Percentiles rank a stretch among this genome's conserved stretches.
phyloP scores from a whole-genome alignment of 2,888 invertebrate species.

The Drosophila merina region DNA sequence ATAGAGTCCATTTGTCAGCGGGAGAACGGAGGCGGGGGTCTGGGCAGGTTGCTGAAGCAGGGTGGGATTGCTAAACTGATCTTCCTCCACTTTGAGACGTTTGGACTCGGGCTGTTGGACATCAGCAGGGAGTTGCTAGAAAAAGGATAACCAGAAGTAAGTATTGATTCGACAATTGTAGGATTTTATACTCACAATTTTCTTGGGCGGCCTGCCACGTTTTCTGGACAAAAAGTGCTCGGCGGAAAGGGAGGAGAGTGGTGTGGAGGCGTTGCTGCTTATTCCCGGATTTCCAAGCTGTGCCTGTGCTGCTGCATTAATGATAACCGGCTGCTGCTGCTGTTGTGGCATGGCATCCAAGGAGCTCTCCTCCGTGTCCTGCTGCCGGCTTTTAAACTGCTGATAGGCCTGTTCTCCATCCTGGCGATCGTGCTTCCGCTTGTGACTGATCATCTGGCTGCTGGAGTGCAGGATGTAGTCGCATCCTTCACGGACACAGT shows the following conservation, averaged over 20 bases:
- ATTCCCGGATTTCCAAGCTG: not conserved
- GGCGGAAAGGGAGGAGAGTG: conserved; percentile 81
- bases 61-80: conserved; percentile 42
- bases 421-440: conserved; percentile 97
- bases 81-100: conserved; percentile 73
- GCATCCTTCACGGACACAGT: conserved; percentile 97
- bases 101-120: conserved; percentile 65
- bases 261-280: conserved; percentile 73
- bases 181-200: conserved; percentile 73
- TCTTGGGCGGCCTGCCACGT: conserved; percentile 82
- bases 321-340: conserved; percentile 18
- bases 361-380: conserved; percentile 60
- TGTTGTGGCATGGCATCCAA: conserved; percentile 69
- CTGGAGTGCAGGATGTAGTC: conserved; percentile 98
- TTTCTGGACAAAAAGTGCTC: conserved; percentile 82
- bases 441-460: conserved; percentile 98
- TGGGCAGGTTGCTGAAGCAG: conserved; percentile 10
- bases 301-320: not conserved
- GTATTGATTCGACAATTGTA: not conserved
- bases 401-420: conserved; percentile 89
- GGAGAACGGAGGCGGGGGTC: conserved; percentile 1
- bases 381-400: conserved; percentile 79
- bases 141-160: not conserved
- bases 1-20: conserved; percentile 45
- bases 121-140: conserved; percentile 74